Conservation (phyloP, 2,797 vertebrate genomes). For the Emys orbicularis region DNA sequence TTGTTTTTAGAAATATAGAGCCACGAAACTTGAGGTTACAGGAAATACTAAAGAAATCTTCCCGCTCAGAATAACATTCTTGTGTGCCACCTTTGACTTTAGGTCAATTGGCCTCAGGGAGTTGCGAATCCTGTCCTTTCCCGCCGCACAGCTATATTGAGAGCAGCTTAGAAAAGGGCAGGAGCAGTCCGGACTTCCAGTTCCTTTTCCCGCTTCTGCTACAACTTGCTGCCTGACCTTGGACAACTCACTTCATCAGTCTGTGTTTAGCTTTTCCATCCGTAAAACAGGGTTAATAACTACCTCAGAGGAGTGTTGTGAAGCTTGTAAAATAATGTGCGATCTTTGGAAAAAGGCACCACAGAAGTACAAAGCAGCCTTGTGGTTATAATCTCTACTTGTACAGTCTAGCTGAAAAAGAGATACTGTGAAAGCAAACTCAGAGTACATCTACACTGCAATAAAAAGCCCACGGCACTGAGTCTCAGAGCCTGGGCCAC, state of each 20-base stretch:
- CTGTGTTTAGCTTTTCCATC: not conserved
- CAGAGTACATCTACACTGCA: not conserved
- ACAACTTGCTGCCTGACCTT: slow-evolving; percentile 44
- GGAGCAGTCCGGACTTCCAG: not conserved
- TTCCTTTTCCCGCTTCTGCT: not conserved
- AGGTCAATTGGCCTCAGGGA: not conserved
- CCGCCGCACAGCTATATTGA: not conserved
- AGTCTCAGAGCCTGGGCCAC: not conserved
- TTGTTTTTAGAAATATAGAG: not conserved
- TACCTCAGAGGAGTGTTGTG: not conserved
- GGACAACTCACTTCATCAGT: not conserved
- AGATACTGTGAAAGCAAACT: not conserved
- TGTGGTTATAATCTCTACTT: not conserved
- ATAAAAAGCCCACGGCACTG: not conserved
- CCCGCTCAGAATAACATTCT: not conserved
- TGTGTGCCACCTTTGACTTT: not conserved
- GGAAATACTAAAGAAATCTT: not conserved
- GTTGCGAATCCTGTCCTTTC: not conserved
- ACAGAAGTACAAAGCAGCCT: rapidly evolving
- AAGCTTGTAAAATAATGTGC: not conserved
- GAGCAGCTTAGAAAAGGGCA: not conserved
- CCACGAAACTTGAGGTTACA: not conserved
- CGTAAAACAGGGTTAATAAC: slow-evolving; percentile 46
- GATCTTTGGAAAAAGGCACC: not conserved
- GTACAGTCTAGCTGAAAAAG: not conserved